Evolutionary conservation across 1,140 invertebrate species (phyloP), one percentile per base, ranked within the genome.

Genomic region (Chironomus tepperi): DNA sequence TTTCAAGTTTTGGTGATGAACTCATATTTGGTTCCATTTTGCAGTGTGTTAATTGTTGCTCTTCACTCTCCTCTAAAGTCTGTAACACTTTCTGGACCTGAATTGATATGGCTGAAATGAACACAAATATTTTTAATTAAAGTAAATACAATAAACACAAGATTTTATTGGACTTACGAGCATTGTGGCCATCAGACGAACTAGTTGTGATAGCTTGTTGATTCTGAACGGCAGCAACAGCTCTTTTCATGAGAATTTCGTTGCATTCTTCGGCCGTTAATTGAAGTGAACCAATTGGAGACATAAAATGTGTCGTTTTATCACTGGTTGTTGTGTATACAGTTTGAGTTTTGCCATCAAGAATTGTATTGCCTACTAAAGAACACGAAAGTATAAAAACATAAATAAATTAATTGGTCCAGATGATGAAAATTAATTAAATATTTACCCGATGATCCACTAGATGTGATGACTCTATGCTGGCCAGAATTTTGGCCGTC

Each of bases 211-310:
- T 77, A 76, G 82, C 80, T 77, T 81, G 78, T 79, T 79, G 80
- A 70, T 70, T 70, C 12, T 74, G 73, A 6, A 83, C 84, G 77
- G 81, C 81, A 77, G 80, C 81, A 76, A 81, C 78, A 73, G 81
- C 81, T 76, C 89, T 81, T 80, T 90, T 91, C 87, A 90, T 89
- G 77, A 91, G 81, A 42, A 89, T 88, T 80, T 91, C 89, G 82
- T 90, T 90, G 83, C 89, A 91, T 84, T 91, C 90, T 81, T 91
- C 89, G 12, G 89, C 88, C 1, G 89, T 91, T n/a, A 90, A 83
- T 78, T 90, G 90, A 75, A 90, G 83, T 10, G 89, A 88, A 73
- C 89, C 90, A 57, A 90, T 83, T 5, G 89, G 88, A 76, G 88
- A 89, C 85, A 88, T 88, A 77, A 88, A 84, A 74, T 80, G 81